A percentile compares a stretch with the other conserved stretches of the same genome.
phyloP scores from a whole-genome alignment of 2,113 vertebrate genomes.

The Pachyramphus minor region DNA sequence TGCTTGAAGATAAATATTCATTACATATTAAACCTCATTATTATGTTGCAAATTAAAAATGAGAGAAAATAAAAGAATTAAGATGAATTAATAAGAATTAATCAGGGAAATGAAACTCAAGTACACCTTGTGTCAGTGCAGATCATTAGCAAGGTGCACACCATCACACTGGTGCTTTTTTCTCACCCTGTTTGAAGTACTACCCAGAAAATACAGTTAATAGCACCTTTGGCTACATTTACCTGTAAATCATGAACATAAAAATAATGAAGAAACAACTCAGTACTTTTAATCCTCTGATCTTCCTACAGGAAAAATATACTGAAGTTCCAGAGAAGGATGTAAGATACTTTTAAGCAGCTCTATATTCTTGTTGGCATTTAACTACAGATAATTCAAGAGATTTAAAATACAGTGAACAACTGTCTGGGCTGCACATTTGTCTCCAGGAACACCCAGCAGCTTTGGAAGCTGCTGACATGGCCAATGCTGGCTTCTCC shows the following conservation, averaged over 20 bases:
- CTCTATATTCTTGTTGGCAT: background rate
- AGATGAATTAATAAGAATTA: background rate
- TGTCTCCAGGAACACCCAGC: background rate
- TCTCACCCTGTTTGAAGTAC: background rate
- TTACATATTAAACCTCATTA: background rate
- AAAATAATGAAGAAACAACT: background rate
- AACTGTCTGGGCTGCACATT: background rate
- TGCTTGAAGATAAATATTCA: slow-evolving; percentile 22
- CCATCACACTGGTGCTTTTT: background rate
- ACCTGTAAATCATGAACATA: background rate
- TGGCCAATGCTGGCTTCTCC: background rate
- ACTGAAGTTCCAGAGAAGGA: background rate
- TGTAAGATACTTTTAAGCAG: background rate
- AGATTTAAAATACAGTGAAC: background rate
- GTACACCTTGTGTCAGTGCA: background rate
- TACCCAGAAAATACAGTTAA: background rate
- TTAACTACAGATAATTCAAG: background rate
- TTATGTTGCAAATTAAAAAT: background rate
- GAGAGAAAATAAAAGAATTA: background rate
- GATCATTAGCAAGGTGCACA: background rate
- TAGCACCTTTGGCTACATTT: background rate
- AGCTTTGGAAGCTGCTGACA: background rate
- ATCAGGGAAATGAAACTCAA: background rate
- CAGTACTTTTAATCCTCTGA: background rate
- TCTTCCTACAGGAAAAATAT: background rate